These are phyloP conservation scores for Rhodinocichla rosea DNA, from an alignment of 2,113 vertebrate species.

Conservation along the genomic window DNA sequence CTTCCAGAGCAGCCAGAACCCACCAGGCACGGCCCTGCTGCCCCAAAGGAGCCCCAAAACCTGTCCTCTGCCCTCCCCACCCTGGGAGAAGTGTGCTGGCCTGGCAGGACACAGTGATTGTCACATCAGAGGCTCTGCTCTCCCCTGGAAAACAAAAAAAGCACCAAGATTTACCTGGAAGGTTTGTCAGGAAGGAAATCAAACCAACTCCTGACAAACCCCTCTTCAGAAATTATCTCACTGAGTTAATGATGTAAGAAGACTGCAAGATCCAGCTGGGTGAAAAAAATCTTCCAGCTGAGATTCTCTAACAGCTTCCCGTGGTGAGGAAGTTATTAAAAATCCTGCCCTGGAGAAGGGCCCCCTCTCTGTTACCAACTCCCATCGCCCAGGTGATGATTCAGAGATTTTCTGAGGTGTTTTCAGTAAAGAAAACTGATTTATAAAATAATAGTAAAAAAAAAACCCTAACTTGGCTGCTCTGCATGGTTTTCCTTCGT, in stretches of 20 bases:
- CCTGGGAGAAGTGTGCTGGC: rapidly evolving
- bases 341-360: constrained; percentile 12
- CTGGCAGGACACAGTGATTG: background rate
- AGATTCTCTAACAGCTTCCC: background rate
- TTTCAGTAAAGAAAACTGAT: background rate
- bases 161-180: background rate
- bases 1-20: rapidly evolving
- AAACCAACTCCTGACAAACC: background rate
- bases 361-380: background rate
- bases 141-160: background rate
- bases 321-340: constrained; percentile 14
- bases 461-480: background rate
- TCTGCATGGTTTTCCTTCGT: background rate
- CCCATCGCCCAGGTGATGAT: background rate
- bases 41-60: rapidly evolving
- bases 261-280: constrained; percentile 31
- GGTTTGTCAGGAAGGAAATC: constrained; percentile 21
- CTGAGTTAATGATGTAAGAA: constrained; percentile 30
- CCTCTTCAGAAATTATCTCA: background rate
- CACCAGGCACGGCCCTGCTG: background rate
- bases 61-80: rapidly evolving
- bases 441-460: background rate
- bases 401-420: background rate
- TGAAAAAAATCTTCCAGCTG: constrained; percentile 9
- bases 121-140: background rate